Conservation (phyloP, 2,888 invertebrate species). For the Augiades crinisus region DNA sequence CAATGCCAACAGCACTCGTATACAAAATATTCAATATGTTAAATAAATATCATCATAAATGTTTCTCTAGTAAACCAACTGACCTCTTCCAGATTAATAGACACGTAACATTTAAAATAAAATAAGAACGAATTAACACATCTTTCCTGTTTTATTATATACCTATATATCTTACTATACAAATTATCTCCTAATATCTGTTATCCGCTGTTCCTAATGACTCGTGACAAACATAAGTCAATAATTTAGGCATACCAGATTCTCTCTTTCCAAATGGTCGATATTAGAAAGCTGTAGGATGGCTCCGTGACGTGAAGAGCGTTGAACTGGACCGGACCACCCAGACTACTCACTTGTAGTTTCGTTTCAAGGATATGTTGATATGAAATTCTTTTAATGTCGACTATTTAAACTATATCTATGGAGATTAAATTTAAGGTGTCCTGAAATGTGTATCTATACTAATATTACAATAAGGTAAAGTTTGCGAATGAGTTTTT, state of each 20-base stretch:
- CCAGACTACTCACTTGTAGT: slow-evolving; percentile 8
- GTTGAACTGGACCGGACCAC: slow-evolving; percentile 12
- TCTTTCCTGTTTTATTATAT: no score
- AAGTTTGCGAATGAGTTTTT: no score
- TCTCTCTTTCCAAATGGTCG: slow-evolving; percentile 17
- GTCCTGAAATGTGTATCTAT: no score
- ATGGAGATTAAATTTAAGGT: no score
- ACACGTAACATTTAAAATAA: no score
- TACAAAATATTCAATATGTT: no score
- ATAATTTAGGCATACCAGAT: slow-evolving; percentile 18
- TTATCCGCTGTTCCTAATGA: slow-evolving; percentile 7
- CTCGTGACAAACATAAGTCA: slow-evolving; percentile 9
- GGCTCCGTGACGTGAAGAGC: slow-evolving; percentile 14
- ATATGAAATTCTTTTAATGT: background rate
- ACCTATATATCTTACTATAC: background rate
- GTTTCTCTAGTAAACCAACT: no score
- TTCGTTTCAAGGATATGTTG: slow-evolving; percentile 15
- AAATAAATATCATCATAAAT: no score
- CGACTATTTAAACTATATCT: background rate
- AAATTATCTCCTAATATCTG: background rate
- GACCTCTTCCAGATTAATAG: no score
- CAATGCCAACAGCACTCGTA: no score
- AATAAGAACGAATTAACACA: no score
- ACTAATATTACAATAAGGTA: no score
- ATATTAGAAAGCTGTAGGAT: slow-evolving; percentile 21